These are phyloP conservation scores for Scaptomyza hsui DNA, from an alignment of 1,140 invertebrate species.

Conservation along the genomic window DNA sequence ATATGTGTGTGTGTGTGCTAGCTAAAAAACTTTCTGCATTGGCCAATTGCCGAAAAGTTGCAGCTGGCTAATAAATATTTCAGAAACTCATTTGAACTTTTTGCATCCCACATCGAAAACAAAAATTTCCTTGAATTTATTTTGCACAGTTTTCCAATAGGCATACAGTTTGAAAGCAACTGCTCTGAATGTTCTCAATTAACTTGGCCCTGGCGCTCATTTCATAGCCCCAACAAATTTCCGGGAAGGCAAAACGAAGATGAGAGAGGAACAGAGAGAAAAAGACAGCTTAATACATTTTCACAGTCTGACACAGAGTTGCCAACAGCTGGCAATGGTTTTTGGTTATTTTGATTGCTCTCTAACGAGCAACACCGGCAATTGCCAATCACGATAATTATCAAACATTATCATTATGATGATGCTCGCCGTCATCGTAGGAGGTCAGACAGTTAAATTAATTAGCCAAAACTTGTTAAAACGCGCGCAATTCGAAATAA, in stretches of 20 bases:
- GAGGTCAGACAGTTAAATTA: conserved; percentile 14
- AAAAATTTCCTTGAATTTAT: conserved; percentile 12
- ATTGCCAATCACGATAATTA: conserved; percentile 18
- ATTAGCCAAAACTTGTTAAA: conserved; percentile 7
- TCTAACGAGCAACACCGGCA: conserved; percentile 22
- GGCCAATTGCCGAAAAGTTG: conserved; percentile 29
- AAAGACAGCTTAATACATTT: conserved; percentile 32
- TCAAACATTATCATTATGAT: background rate
- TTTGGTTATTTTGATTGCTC: conserved; percentile 24
- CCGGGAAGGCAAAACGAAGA: background rate
- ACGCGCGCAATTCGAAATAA: background rate
- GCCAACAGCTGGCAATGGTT: conserved; percentile 25
- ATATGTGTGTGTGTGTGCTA: background rate
- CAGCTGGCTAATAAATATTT: conserved; percentile 41
- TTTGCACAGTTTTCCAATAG: conserved; percentile 6
- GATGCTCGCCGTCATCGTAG: background rate
- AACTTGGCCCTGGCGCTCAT: conserved; percentile 14
- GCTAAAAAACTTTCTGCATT: conserved; percentile 26
- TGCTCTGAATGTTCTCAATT: conserved; percentile 27
- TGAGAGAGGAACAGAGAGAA: background rate
- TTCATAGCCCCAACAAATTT: conserved; percentile 24
- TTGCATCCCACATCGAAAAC: background rate
- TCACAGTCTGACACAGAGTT: conserved; percentile 2
- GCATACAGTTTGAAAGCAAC: conserved; percentile 13
- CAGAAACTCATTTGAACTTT: conserved; percentile 34